Base-by-base conservation (phyloP, 2,113 vertebrate species). In the Nannobrachium achirus region DNA sequence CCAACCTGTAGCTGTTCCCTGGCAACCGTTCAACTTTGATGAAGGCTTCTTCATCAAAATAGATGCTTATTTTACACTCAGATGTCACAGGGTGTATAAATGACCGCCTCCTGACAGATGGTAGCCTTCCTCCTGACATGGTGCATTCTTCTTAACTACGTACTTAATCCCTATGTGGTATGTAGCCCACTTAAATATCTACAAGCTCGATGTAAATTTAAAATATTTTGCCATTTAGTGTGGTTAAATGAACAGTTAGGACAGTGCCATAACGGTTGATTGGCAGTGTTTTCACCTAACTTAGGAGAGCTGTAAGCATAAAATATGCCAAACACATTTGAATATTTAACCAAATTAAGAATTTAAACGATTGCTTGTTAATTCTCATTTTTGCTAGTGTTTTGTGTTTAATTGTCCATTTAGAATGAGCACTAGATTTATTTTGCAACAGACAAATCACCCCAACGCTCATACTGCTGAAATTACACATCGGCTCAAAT, bases 1-100 rank as follows among this genome's bases (percentile, higher is more conserved):
- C 42, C 70, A 56, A 69, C 65, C 77, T 68, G 70, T 71, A 50
- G 70, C 63, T 66, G 39, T 69, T 77, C 75, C 70, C 70, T 84
- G 66, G 62, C 76, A 56, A 59, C 44, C 8, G 49, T 16, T 33
- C 25, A 33, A 33, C 25, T 4, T 33, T 66, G 40, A 64, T n/a
- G 1, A n/a, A 18, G 11, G 16, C 51, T 53, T 46, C 56, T 66
- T 66, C 40, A 73, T 77, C 56, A 61, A 33, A 66, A 10, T 71
- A 61, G n/a, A 33, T 55, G 63, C 10, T 41, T 66, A 4, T 45
- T 57, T 58, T 42, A 6, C 45, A 59, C 40, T 66, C 41, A 68
- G 53, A 50, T 25, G 51, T 70, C 42, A 57, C n/a, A n/a, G 49
- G 64, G 44, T 4, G 10, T 63, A 42, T 50, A 18, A 70, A 66